phyloP scores from a whole-genome alignment of 2,113 vertebrate species.

The Cephalopholis sonnerati region DNA sequence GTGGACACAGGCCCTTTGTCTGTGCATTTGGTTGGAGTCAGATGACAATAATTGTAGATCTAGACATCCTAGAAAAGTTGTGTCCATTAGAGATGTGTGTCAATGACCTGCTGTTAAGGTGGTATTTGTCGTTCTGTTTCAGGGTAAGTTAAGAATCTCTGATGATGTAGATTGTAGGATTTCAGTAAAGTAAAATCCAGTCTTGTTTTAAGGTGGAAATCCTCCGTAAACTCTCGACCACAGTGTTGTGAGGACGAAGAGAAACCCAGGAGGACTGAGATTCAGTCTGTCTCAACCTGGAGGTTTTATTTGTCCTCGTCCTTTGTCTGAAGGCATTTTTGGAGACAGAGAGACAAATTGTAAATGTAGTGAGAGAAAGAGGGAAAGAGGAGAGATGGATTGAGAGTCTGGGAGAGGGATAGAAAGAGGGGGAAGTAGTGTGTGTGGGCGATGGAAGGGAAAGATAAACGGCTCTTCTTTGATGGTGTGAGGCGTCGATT shows the following conservation, averaged over 20 bases:
- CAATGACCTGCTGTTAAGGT: too few relatives aligned
- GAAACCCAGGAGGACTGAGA: background rate
- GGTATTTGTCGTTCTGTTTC: too few relatives aligned
- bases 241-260: background rate
- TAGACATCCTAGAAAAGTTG: too few relatives aligned
- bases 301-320: conserved; percentile 29
- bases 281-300: conserved; percentile 16
- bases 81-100: too few relatives aligned
- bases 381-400: conserved; percentile 40
- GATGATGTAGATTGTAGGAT: background rate
- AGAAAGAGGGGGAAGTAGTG: conserved; percentile 44
- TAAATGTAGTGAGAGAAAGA: conserved; percentile 14
- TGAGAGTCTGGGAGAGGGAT: conserved; percentile 14
- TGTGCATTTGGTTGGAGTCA: too few relatives aligned
- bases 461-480: conserved; percentile 82
- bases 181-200: background rate
- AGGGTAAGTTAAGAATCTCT: background rate
- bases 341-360: conserved; percentile 43
- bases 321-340: conserved; percentile 19
- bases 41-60: too few relatives aligned
- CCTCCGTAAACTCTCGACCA: background rate
- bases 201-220: conserved; percentile 1
- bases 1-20: too few relatives aligned
- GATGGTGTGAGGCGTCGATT: conserved; percentile 75
- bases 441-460: conserved; percentile 61